Evolutionary conservation across 53 echinoderm and acorn worm genomes (phyloP).

Genomic region (Actinopyga echinites): DNA sequence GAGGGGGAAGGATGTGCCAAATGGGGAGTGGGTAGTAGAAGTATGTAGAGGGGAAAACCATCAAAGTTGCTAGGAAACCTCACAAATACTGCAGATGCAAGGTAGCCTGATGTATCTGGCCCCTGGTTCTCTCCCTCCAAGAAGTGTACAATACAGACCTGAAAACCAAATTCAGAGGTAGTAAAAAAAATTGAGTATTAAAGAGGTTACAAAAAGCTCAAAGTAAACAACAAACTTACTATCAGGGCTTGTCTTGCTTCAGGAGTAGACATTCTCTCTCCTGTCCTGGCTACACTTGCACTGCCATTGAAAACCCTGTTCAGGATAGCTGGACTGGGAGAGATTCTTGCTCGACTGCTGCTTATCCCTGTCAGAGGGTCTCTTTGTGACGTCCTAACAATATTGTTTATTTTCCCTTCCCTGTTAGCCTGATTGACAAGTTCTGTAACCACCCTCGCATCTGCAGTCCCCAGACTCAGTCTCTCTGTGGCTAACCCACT

Average conservation of each 20-base stretch:
- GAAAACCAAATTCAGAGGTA: no score
- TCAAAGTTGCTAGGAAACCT: no score
- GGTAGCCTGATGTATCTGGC: no score
- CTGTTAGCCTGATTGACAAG: conserved; percentile 89
- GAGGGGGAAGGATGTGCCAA: no score
- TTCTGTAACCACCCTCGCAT: conserved; percentile 91
- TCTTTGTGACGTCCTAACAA: conserved; percentile 72
- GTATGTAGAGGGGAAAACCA: no score
- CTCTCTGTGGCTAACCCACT: conserved; percentile 52
- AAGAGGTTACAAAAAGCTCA: neutral
- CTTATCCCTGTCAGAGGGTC: conserved; percentile 77
- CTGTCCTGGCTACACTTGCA: conserved; percentile 62
- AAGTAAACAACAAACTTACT: conserved; percentile 63
- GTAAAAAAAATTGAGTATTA: neutral
- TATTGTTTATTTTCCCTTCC: conserved; percentile 93
- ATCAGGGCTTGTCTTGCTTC: conserved; percentile 86
- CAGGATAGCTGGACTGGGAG: conserved; percentile 72
- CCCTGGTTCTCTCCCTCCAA: no score
- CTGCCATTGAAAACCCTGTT: conserved; percentile 82
- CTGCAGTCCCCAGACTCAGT: conserved; percentile 67
- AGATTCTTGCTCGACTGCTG: conserved; percentile 69
- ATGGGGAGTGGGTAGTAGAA: no score
- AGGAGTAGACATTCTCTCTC: conserved; percentile 84
- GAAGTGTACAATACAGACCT: no score
- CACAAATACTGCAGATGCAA: no score